phyloP scores from a whole-genome alignment of 2,888 invertebrate species.

The Spodoptera picta region DNA sequence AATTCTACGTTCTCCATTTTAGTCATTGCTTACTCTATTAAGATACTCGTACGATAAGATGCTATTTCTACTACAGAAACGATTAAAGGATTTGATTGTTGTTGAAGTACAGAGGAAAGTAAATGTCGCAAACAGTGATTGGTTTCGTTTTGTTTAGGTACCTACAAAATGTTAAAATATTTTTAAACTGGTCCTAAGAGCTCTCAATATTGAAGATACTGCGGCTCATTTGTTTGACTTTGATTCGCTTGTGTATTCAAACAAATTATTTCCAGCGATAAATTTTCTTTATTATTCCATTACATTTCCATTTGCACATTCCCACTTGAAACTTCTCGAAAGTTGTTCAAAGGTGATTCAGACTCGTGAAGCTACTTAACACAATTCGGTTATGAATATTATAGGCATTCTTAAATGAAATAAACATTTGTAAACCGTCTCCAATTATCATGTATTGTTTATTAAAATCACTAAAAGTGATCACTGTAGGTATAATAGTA shows the following conservation, averaged over 20 bases:
- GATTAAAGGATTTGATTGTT: too few relatives aligned
- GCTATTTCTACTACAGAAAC: too few relatives aligned
- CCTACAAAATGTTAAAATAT: constrained; percentile 7
- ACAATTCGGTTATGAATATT: too few relatives aligned
- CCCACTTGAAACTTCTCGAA: constrained; percentile 14
- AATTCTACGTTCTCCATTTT: too few relatives aligned
- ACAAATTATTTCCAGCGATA: not conserved
- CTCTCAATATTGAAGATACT: constrained; percentile 14
- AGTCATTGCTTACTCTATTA: too few relatives aligned
- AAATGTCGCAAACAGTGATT: too few relatives aligned
- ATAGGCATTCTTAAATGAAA: too few relatives aligned
- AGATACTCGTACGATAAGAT: too few relatives aligned
- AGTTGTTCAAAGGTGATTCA: constrained; percentile 1
- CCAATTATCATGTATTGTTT: too few relatives aligned
- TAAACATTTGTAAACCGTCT: too few relatives aligned
- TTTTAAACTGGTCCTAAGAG: constrained; percentile 36
- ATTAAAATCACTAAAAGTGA: not conserved
- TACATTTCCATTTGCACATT: constrained; percentile 3
- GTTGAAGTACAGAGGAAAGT: too few relatives aligned
- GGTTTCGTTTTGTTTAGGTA: too few relatives aligned
- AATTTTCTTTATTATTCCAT: constrained; percentile 1
- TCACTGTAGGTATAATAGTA: not conserved
- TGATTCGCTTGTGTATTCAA: constrained; percentile 2
- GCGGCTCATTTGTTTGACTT: constrained; percentile 12
- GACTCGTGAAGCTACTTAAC: not conserved